Evolutionary conservation across 2,113 vertebrate genomes (phyloP).

Genomic region (Cyanoliseus patagonus): DNA sequence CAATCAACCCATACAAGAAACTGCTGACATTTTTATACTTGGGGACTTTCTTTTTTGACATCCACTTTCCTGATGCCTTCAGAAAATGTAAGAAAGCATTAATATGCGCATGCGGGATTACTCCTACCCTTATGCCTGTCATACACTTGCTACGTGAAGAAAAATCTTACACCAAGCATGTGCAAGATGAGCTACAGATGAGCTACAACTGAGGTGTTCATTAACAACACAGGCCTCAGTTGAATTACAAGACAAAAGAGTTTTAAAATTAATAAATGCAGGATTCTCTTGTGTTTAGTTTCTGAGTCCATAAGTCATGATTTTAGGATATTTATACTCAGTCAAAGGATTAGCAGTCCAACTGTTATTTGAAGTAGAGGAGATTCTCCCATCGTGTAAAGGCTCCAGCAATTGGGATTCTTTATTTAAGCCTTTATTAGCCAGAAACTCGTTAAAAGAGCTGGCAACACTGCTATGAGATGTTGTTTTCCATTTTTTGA

Average conservation of each 20-base stretch:
- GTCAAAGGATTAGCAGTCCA: neutral
- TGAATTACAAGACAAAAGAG: neutral
- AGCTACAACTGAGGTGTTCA: neutral
- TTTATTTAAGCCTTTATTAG: neutral
- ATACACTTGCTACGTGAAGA: neutral
- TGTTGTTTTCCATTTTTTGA: neutral
- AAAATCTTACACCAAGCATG: neutral
- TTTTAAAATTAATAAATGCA: neutral
- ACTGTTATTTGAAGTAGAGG: neutral
- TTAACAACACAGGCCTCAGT: neutral
- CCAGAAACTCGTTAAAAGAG: neutral
- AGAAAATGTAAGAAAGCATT: slow-evolving; percentile 1
- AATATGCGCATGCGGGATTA: slow-evolving; percentile 12
- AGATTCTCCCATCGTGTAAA: neutral
- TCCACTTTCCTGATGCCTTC: neutral
- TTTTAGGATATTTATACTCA: neutral
- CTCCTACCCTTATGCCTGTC: neutral
- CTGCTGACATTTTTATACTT: neutral
- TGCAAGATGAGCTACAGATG: neutral
- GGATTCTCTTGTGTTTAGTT: neutral
- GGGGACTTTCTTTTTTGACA: neutral
- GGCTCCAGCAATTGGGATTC: neutral
- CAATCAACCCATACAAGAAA: neutral
- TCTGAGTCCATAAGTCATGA: neutral
- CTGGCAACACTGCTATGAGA: neutral